Conservation (phyloP, 2,797 vertebrate genomes). For the Leptodactylus fallax region DNA sequence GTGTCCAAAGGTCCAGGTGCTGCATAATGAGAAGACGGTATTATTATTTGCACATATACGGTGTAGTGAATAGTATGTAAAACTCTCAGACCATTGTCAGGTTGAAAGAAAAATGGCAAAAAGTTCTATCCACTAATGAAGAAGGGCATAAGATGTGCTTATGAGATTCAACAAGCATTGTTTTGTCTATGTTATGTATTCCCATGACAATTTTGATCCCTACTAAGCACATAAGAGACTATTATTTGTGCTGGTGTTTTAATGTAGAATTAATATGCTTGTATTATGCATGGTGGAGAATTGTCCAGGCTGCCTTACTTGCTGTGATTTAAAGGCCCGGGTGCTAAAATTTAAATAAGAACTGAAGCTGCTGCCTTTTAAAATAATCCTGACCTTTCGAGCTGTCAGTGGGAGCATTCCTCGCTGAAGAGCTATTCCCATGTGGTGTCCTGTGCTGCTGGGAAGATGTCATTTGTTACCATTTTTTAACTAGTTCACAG, state of each 20-base stretch:
- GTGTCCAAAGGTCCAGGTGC: no score
- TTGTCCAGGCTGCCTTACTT: background rate
- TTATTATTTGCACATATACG: no score
- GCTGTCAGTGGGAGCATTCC: conserved; percentile 56
- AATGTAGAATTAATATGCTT: background rate
- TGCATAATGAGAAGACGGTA: no score
- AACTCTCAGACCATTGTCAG: no score
- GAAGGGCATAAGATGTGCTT: background rate
- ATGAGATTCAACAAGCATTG: background rate
- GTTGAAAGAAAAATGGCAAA: no score
- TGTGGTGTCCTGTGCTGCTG: conserved; percentile 30
- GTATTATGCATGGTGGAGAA: background rate
- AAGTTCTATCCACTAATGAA: no score
- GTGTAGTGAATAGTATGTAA: no score
- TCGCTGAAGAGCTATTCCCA: conserved; percentile 53
- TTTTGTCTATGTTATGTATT: background rate
- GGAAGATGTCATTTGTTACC: conserved; percentile 38
- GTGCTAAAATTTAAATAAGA: conserved; percentile 50
- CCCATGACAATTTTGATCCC: no score
- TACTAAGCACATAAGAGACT: background rate
- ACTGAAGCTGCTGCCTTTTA: conserved; percentile 50
- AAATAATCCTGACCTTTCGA: conserved; percentile 66
- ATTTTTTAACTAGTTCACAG: conserved; percentile 32
- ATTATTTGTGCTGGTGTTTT: background rate
- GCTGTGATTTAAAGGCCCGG: conserved; percentile 27